Base-by-base conservation (phyloP, 2,113 vertebrate species). In the Apodemus sylvaticus region DNA sequence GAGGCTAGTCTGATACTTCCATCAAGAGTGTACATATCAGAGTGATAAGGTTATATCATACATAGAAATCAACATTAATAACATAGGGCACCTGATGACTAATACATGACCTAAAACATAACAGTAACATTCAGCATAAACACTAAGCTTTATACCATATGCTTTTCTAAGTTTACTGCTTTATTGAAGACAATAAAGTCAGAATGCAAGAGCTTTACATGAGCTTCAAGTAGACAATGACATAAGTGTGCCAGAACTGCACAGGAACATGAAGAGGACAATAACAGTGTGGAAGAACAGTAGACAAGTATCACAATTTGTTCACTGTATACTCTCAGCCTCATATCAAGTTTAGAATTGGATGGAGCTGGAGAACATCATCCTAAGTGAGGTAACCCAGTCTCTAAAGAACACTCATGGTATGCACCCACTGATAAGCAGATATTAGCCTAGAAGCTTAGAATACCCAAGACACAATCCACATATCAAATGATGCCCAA, bases 21-120 rank as follows among this genome's bases (percentile, higher is more conserved):
- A 66, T 90, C 90, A 96, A 97, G 96, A 96, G 93, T 55, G 88
- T 90, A 96, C 22, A 96, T 16, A 89, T 97, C 93, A 91, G 55
- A 78, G 64, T 7, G 62, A 96, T 95, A 96, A 89, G 29, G 26
- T 55, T 85, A 60, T 76, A 94, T 93, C 96, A 95, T 77, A 45
- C 36, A 96, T 94, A 96, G 97, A 98, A 97, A 13, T 94, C 42
- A 94, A 74, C 87, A 91, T 78, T 93, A 34, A 45, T 82, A 55
- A 13, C 86, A 76, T 70, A 77, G 89, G 8, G 26, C 4, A 94
- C 71, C 55, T 81, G 31, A 31, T 92, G 31, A 53, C 95, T 58
- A 94, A 64, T 5, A 87, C 26, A 94, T 4, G 8, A 53, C 5
- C 13, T 68, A 87, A 81, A 88, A 91, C 92, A 78, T 60, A 83